phyloP scores from a whole-genome alignment of 2,888 invertebrate genomes.

The Athalia rosae region DNA sequence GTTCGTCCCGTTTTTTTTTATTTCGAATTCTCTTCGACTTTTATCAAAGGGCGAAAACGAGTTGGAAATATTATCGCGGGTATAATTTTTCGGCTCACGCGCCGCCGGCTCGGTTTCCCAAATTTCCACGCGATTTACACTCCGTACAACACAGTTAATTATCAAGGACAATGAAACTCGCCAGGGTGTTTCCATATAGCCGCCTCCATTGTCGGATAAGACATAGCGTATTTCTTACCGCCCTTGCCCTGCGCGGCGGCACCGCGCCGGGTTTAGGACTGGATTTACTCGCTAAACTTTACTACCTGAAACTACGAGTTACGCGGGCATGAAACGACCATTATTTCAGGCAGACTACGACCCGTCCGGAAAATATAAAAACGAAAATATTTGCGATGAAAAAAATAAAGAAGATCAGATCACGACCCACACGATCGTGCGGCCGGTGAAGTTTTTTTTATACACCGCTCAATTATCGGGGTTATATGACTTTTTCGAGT shows the following conservation, averaged over 20 bases:
- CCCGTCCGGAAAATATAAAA: too few species aligned
- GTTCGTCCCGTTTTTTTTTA: too few species aligned
- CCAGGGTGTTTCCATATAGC: not conserved
- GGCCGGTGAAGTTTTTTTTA: too few species aligned
- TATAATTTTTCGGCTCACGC: not conserved
- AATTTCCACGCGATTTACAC: slow-evolving; percentile 36
- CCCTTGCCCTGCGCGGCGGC: too few species aligned
- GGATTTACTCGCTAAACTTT: slow-evolving; percentile 25
- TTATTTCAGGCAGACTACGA: too few species aligned
- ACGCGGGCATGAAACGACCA: too few species aligned
- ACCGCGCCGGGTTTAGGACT: not conserved
- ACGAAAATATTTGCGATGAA: not conserved
- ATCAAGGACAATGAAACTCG: slow-evolving; percentile 35
- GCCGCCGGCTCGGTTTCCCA: not conserved
- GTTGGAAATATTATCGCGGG: not conserved
- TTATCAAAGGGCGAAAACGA: not conserved
- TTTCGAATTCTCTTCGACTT: too few species aligned
- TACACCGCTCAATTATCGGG: slow-evolving; percentile 14
- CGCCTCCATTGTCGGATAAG: slow-evolving; percentile 17
- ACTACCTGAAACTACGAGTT: not conserved
- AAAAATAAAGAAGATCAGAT: too few species aligned
- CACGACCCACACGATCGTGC: too few species aligned
- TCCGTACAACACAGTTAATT: slow-evolving; percentile 41
- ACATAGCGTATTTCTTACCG: slow-evolving; percentile 21
- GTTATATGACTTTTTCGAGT: slow-evolving; percentile 33